Evolutionary conservation across 2,888 invertebrate species (phyloP), one percentile per base, ranked within the genome.

Genomic region (Lithodes maja): DNA sequence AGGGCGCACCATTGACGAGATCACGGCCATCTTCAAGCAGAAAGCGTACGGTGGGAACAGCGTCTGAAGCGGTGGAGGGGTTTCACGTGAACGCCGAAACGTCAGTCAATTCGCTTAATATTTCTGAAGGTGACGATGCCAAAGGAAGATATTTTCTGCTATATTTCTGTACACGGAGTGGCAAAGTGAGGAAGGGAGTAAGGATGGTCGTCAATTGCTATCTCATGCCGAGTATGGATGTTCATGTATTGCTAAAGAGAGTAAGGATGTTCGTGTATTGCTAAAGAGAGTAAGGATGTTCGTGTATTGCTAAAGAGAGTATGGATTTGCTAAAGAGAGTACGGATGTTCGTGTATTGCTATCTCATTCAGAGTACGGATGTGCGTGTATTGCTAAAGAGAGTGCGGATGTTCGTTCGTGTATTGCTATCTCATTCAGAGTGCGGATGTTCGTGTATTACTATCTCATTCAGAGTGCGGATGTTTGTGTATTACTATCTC

Each of bases 1-100:
- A 93, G 97, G 97, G 93, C 97, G 96, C 93, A 96, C 97, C 0
- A 95, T 96, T 83, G 97, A 97, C 93, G 97, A 98, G 93, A 97
- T 98, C 83, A 96, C 96, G 0, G 96, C 96, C 49, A 95, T 96
- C 95, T 97, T 97, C 93, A 95, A 97, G 92, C 97, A 97, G 89
- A 74, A 87, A 74, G 91, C 90, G 9, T 91, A 91, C 54, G 91
- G 91, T 3, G 90, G 55, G 69, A 86, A 89, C 83, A 82, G 90
- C 33, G 90, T 90, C 53, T 90, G 88, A 90, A 52, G 55, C 12
- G 12, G 12, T 12, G 5, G 12, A 33, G 33, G 33, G 33, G 33
- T 33, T 33, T 33, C 33, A 33, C 33, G 33, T 33, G 33, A 33
- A 33, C 33, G 33, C 33, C 33, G 33, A 33, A 33, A 33, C 33